These are phyloP conservation scores for Peromyscus aztecus DNA, from an alignment of 2,797 vertebrate genomes.

Conservation along the genomic window DNA sequence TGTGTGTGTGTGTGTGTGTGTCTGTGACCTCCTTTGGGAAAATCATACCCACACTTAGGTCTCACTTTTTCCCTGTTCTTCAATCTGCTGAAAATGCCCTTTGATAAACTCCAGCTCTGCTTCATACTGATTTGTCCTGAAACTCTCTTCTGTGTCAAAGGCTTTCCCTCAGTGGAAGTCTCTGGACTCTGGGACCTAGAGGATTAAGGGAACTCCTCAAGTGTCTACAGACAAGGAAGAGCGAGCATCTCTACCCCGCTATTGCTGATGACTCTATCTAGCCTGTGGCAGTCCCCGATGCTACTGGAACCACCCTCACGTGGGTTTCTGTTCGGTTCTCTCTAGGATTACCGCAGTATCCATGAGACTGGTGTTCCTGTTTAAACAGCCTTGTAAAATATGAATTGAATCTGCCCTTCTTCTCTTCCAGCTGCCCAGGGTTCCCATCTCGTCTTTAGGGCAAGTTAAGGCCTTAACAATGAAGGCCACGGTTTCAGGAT, in stretches of 20 bases:
- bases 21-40: neutral
- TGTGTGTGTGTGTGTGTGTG: neutral
- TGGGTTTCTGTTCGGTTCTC: neutral
- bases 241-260: neutral
- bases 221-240: neutral
- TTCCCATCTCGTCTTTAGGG: neutral
- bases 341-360: neutral
- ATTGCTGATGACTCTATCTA: neutral
- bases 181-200: neutral
- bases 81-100: neutral
- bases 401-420: neutral
- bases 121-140: neutral
- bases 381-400: neutral
- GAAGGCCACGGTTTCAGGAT: neutral
- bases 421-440: neutral
- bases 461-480: neutral
- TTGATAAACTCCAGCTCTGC: neutral
- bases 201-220: neutral
- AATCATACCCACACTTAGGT: neutral
- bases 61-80: neutral
- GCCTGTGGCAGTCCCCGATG: neutral
- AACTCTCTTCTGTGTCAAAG: neutral
- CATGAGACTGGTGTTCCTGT: neutral
- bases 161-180: neutral
- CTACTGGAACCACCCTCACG: too few species aligned